Evolutionary conservation across 2,797 vertebrate genomes (phyloP), one percentile per base, ranked within the genome.

Genomic region (Gallinago solitaria): DNA sequence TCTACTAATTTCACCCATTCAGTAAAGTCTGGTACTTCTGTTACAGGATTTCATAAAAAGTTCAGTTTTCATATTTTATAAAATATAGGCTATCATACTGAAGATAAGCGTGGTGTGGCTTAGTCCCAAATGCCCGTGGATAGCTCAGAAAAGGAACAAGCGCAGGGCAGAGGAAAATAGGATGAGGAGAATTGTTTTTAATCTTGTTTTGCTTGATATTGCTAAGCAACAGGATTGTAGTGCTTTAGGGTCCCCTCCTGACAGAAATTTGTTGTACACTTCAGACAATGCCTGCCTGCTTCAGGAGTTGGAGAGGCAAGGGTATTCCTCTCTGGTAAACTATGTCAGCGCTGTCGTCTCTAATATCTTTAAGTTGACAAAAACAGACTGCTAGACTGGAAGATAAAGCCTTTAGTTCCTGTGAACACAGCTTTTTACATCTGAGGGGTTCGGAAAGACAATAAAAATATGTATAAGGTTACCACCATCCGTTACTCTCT

Each of bases 131-230:
- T 70, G 43, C 63, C 63, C 23, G 18, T 50, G 60, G 35, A 21
- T 93, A 57, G 73, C 88, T 93, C 41, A 60, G 71, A 57, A 84
- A 85, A 74, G n/a, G 28, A 87, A 37, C 20, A 68, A 87, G 16
- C 70, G 23, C 5, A 2, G 19, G 21, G 35, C 59, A 90, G 57
- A 88, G 47, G 35, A 86, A 86, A 89, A 91, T 17, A 85, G 8
- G 67, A 80, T 82, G 19, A 69, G 81, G 48, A 73, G 6, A 89
- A 48, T 47, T 89, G 25, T 5, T 90, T 92, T 86, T 81, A 61
- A 86, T 95, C 63, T 73, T 69, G 71, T 87, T 96, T 88, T 88
- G 11, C 32, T 78, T 76, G 54, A 59, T 83, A 91, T 76, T 81
- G 65, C 69, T 80, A 93, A 82, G 80, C 83, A 93, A 87, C 76